Conservation (phyloP, 2,797 vertebrate genomes). For the Phrynocephalus forsythii region DNA sequence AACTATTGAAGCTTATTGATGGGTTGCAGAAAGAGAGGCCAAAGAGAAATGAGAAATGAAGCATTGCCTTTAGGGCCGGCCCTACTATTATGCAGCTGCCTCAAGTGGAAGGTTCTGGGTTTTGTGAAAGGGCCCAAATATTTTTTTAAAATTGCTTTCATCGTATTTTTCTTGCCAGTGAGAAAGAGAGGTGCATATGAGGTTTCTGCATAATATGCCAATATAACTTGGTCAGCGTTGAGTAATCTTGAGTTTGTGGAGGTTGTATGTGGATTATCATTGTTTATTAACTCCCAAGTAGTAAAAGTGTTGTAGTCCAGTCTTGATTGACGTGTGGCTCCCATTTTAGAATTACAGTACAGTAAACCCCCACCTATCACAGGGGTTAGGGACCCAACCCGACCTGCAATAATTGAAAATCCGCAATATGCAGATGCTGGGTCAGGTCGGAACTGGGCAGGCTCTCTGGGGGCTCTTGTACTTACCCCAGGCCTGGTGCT, state of each 20-base stretch:
- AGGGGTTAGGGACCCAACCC: too few species aligned
- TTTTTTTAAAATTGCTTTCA: background rate
- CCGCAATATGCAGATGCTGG: too few species aligned
- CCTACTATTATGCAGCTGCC: background rate
- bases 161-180: background rate
- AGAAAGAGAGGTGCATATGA: background rate
- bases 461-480: too few species aligned
- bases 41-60: background rate
- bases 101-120: background rate
- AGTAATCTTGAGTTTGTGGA: background rate
- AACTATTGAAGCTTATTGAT: background rate
- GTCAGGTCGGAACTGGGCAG: too few species aligned
- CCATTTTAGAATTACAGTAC: background rate
- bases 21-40: background rate
- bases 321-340: background rate
- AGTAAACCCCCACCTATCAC: too few species aligned
- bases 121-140: background rate
- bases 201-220: background rate
- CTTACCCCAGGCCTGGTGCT: too few species aligned
- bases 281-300: background rate
- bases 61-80: background rate
- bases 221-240: background rate
- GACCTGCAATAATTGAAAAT: too few species aligned
- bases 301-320: background rate
- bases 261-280: background rate